Conservation (phyloP, 2,888 invertebrate genomes). For the Rhamnusium bicolor region DNA sequence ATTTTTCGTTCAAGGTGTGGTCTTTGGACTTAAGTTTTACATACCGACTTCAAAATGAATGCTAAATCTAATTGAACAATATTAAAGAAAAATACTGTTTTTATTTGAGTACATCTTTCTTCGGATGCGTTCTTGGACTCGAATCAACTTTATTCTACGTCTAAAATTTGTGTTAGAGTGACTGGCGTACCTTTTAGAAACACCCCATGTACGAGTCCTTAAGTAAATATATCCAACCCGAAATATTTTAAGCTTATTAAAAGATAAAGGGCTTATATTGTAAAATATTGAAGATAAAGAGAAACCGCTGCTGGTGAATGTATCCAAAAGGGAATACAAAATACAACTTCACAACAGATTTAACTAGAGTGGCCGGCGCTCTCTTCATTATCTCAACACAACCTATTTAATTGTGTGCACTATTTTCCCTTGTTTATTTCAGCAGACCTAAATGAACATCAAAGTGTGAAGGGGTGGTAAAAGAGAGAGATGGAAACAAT, state of each 20-base stretch:
- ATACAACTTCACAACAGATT: slow-evolving; percentile 66
- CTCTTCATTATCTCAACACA: slow-evolving; percentile 69
- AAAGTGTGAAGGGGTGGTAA: slow-evolving; percentile 41
- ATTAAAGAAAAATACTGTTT: too few relatives aligned
- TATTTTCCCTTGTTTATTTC: slow-evolving; percentile 57
- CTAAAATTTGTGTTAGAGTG: too few relatives aligned
- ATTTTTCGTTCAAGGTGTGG: too few relatives aligned
- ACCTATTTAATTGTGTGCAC: slow-evolving; percentile 62
- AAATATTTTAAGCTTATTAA: not conserved
- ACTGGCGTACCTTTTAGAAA: too few relatives aligned
- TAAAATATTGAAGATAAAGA: slow-evolving; percentile 9
- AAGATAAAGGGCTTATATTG: not conserved
- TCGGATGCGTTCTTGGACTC: too few relatives aligned
- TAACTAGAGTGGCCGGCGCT: slow-evolving; percentile 67
- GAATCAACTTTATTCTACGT: too few relatives aligned
- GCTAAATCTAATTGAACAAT: too few relatives aligned
- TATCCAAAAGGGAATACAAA: slow-evolving; percentile 59
- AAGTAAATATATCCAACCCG: not conserved
- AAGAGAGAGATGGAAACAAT: slow-evolving; percentile 31
- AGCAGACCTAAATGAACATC: slow-evolving; percentile 50
- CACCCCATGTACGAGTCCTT: not conserved
- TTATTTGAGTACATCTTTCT: too few relatives aligned
- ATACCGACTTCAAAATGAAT: too few relatives aligned
- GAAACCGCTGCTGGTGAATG: slow-evolving; percentile 34
- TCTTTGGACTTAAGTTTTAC: too few relatives aligned